Base-by-base conservation (phyloP, 2,888 invertebrate genomes). In the Gymnoscelis rufifasciata region DNA sequence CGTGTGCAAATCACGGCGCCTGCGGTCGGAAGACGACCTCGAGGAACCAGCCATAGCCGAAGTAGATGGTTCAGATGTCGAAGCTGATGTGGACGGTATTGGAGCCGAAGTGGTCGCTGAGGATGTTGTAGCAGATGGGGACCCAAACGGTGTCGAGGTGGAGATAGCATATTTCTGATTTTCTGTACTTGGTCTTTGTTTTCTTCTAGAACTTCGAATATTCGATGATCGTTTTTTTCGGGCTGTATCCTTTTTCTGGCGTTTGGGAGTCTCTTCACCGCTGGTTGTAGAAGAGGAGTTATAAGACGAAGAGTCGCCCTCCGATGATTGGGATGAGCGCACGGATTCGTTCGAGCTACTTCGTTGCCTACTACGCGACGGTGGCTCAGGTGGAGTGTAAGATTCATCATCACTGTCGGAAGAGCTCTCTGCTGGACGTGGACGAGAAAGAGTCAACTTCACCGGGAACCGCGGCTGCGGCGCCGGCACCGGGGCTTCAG, bases 361-460 rank as follows among this genome's bases (percentile, higher is more conserved):
- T 5, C 7, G 19, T 12, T n/a, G 15, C 11, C n/a, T 11, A 26
- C 15, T 6, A 59, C 43, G 55, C 57, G 2, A 52, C 15, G 10
- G 38, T 40, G 56, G 52, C 33, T 49, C 30, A 60, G 69, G 29
- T 57, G 60, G 62, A 66, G 40, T 71, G 23, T 42, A 42, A 5
- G 44, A 8, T 14, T 12, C 71, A 0, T 71, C 62, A 35, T 54
- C 58, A 24, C 46, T 37, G 5, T 43, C 47, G 35, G 49, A 40
- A 26, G 28, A 38, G 28, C 7, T 13, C 1, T n/a, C n/a, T n/a
- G 38, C 43, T 7, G 48, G 37, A 14, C 41, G 56, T 42, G 68
- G 69, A 7, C 69, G 65, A 48, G 71, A 72, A n/a, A 83, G 51
- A 1, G 67, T 73, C 2, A 77, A 61, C 48, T 75, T 77, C 12